Conservation (phyloP, 2,888 invertebrate genomes). For the Portevinia maculata region DNA sequence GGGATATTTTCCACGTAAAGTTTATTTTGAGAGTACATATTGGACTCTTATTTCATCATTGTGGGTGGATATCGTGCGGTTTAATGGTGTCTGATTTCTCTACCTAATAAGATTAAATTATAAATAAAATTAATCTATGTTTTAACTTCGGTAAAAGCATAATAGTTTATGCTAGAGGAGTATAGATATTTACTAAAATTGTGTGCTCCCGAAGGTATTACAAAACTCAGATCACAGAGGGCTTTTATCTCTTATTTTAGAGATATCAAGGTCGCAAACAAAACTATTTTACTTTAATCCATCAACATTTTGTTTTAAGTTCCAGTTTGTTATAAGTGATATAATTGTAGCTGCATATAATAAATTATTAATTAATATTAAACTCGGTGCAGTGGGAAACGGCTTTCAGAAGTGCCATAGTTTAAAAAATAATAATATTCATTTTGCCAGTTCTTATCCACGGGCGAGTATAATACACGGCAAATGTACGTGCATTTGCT, state of each 20-base stretch:
- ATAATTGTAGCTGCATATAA: background rate
- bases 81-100: conserved; percentile 31
- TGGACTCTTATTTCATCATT: background rate
- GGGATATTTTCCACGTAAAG: background rate
- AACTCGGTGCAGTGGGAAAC: background rate
- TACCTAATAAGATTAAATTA: background rate
- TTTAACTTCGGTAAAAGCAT: too few species aligned
- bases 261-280: conserved; percentile 19
- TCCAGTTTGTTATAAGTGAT: background rate
- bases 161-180: too few species aligned
- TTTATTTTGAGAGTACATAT: conserved; percentile 5
- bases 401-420: background rate
- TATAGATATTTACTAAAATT: too few species aligned
- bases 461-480: background rate
- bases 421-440: background rate
- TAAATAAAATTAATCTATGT: conserved; percentile 1
- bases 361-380: too few species aligned
- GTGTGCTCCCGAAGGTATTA: background rate
- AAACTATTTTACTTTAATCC: background rate
- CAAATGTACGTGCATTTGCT: conserved; percentile 16
- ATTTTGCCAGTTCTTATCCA: background rate
- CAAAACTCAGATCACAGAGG: background rate
- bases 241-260: conserved; percentile 3
- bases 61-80: conserved; percentile 8
- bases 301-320: background rate